Base-by-base conservation (phyloP, 1,140 invertebrate genomes). In the Lethrus apterus region DNA sequence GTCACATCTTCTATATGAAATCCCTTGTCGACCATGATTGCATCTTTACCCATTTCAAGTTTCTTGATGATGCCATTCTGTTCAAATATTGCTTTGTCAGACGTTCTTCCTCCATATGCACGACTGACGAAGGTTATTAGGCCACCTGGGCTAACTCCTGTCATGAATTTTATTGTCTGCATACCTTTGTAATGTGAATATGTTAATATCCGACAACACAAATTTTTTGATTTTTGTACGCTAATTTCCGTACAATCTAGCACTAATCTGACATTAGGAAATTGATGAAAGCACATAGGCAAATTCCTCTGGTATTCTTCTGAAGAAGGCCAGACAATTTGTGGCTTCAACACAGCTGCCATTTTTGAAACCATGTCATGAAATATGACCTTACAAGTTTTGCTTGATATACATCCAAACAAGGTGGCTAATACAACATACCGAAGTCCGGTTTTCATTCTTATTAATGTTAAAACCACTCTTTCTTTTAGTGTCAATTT, bases 1-100 rank as follows among this genome's bases (percentile, higher is more conserved):
- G 46, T 46, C 7, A 47, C 23, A 20, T 53, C 42, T 15, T 55
- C 38, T 18, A 55, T 53, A 14, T 40, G 34, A 44, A 55, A 46
- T n/a, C 50, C 49, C 48, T 48, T 54, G 29, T 54, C 49, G 3
- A 50, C 42, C 36, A 50, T 46, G 8, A 55, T 24, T 8, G n/a
- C 23, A 44, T 52, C 51, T 11, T 9, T 9, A 18, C 10, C 2
- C 9, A 21, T 2, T 11, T 20, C 29, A 18, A 46, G 9, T 34
- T 3, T 2, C 1, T 46, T 31, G 4, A 41, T 31, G 1, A 50
- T 2, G 20, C 15, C 34, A 8, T 10, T n/a, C 4, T 36, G 3
- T 4, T 36, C 18, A 18, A 35, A 44, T 3, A 46, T 46, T 3
- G 17, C 32, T 36, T 46, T 46, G 3, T 36, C 44, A n/a, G 3